phyloP scores from a whole-genome alignment of 2,888 invertebrate species.

The Drosophila mercatorum region DNA sequence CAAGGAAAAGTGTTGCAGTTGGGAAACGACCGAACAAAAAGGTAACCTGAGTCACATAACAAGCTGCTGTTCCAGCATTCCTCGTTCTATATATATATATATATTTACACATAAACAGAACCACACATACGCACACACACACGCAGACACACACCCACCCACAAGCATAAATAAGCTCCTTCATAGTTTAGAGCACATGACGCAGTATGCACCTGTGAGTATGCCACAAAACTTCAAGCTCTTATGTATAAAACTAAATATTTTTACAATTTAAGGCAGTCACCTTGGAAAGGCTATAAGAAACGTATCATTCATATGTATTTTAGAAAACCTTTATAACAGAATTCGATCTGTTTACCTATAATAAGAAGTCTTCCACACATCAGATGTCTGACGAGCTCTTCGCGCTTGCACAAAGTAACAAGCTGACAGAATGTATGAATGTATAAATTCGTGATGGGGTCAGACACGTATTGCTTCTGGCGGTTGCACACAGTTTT shows the following conservation, averaged over 20 bases:
- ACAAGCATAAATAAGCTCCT: too few relatives aligned
- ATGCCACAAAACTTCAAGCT: neutral
- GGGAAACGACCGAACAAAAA: neutral
- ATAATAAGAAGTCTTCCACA: neutral
- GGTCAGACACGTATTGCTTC: neutral
- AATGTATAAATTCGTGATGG: too few relatives aligned
- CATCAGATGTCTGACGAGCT: too few relatives aligned
- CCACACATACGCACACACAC: neutral
- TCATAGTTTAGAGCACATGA: too few relatives aligned
- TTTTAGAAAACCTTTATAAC: neutral
- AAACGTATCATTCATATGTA: neutral
- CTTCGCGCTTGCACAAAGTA: too few relatives aligned
- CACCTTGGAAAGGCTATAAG: neutral
- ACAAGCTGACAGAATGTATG: neutral
- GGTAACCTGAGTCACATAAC: neutral
- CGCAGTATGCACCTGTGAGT: neutral
- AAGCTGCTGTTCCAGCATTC: neutral
- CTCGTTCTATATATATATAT: neutral
- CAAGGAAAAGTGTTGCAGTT: neutral
- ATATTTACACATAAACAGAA: neutral
- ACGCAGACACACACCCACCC: too few relatives aligned
- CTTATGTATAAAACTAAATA: too few relatives aligned
- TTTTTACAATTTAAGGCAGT: neutral
- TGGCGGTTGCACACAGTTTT: neutral
- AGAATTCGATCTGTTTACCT: neutral